phyloP scores from a whole-genome alignment of 2,888 invertebrate species.

The Zygothrica quintamaculata region DNA sequence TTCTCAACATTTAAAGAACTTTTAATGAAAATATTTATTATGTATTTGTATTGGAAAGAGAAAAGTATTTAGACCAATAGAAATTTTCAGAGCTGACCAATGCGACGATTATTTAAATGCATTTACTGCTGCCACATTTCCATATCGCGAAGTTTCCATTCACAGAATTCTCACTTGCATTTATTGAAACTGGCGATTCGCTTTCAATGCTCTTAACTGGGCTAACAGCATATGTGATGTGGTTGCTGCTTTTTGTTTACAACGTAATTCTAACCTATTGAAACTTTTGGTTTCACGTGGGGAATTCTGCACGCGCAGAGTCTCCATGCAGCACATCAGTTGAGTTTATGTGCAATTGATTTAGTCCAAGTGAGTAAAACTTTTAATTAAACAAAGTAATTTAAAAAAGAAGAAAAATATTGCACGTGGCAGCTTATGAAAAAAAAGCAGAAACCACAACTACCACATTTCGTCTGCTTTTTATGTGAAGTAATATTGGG shows the following conservation, averaged over 20 bases:
- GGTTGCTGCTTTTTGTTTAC: constrained; percentile 52
- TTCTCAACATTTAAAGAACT: too few species aligned
- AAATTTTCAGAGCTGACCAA: constrained; percentile 6
- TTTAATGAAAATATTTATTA: too few species aligned
- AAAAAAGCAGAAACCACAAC: constrained; percentile 20
- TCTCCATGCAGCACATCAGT: constrained; percentile 14
- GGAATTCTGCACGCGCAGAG: constrained; percentile 6
- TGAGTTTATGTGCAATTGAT: constrained; percentile 64
- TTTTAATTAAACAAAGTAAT: constrained; percentile 61
- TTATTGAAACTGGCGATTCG: constrained; percentile 32
- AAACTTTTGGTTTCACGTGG: constrained; percentile 59
- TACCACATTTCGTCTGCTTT: too few species aligned
- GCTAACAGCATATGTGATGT: constrained; percentile 30
- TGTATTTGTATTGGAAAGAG: too few species aligned
- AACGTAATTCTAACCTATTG: constrained; percentile 70
- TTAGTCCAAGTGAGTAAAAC: constrained; percentile 51
- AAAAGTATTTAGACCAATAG: too few species aligned
- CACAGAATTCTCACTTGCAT: constrained; percentile 11
- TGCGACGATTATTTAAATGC: neutral
- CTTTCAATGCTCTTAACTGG: constrained; percentile 38
- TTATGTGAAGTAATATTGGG: constrained; percentile 39
- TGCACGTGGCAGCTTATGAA: constrained; percentile 25
- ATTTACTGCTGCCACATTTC: constrained; percentile 29
- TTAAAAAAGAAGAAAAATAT: constrained; percentile 2
- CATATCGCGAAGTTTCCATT: constrained; percentile 7